phyloP scores from a whole-genome alignment of 2,113 vertebrate species.

The Sander vitreus region DNA sequence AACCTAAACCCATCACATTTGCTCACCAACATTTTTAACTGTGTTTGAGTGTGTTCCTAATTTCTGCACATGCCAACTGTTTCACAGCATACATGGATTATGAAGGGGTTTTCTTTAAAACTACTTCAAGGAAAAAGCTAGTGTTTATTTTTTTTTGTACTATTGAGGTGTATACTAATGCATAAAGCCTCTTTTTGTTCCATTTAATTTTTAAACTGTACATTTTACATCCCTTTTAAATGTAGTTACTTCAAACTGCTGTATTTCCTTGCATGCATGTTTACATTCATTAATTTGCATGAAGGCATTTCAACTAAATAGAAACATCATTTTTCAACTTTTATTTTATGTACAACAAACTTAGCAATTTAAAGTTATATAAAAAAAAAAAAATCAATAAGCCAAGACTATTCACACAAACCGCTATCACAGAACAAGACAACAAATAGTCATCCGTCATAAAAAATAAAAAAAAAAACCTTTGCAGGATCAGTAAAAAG shows the following conservation, averaged over 20 bases:
- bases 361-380: neutral
- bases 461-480: neutral
- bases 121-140: neutral
- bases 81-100: neutral
- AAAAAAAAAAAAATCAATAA: constrained; percentile 28
- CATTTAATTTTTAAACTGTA: neutral
- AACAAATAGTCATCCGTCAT: neutral
- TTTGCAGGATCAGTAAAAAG: constrained; percentile 35
- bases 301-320: neutral
- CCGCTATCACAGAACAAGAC: neutral
- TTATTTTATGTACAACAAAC: constrained; percentile 68
- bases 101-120: neutral
- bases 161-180: neutral
- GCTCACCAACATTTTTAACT: neutral
- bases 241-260: neutral
- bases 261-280: neutral
- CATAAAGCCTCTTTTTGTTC: neutral
- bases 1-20: neutral
- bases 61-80: no score
- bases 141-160: neutral
- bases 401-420: constrained; percentile 26
- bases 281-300: neutral
- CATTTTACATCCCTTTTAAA: neutral
- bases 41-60: no score
- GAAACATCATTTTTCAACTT: constrained; percentile 17